Evolutionary conservation across 2,888 invertebrate genomes (phyloP), one percentile per base, ranked within the genome.

Genomic region (Tinea trinotella): DNA sequence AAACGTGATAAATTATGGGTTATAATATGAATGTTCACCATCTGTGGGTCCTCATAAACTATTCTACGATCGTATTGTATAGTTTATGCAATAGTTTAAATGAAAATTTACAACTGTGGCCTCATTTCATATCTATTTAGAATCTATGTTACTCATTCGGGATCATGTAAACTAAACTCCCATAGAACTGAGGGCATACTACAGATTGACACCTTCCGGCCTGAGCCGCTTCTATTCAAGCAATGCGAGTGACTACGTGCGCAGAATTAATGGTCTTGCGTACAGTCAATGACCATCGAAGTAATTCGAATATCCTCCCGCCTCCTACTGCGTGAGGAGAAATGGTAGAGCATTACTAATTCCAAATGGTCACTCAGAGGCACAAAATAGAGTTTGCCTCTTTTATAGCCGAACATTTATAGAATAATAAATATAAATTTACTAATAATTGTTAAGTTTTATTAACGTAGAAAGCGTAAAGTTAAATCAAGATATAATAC

Each of bases 181-280:
- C 50, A 54, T n/a, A 44, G 50, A 50, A 17, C 40, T 12, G 17
- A 20, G 30, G 15, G 35, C 9, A 34, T 49, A 18, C 40, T 17
- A 40, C 50, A 56, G 56, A 56, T 56, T 56, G 56, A 52, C 34
- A 54, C 52, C 56, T 56, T 56, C 56, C 56, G 54, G 53, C 19
- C 24, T 13, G 15, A 24, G 24, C 50, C 19, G 50, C 22, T 46
- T 46, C 50, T 50, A 50, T 22, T 24, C 50, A 24, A 50, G 50
- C 50, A 55, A 22, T 52, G 49, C 53, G 19, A 18, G 20, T 22
- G 12, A 22, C 52, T 48, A 53, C 56, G 49, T 56, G 56, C 49
- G 36, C 40, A 24, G 56, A 56, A 53, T 56, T 53, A 56, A 56
- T 56, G 18, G 20, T 22, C 49, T 12, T 4, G 55, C 24, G 24